phyloP scores from a whole-genome alignment of 53 echinoderm and acorn worm genomes.

The Holothuria scabra region DNA sequence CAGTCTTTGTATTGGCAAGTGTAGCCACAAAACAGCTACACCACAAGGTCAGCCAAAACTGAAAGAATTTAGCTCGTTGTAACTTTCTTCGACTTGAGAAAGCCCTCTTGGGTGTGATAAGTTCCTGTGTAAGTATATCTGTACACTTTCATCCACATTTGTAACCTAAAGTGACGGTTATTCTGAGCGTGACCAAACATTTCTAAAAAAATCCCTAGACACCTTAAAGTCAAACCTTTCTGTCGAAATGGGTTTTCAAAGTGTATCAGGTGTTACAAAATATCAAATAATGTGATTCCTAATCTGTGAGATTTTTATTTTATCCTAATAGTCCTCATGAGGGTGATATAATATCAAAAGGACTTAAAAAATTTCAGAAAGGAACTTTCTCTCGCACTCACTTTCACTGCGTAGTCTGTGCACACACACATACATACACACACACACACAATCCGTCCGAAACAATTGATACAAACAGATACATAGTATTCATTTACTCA shows the following conservation, averaged over 20 bases:
- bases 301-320: no score
- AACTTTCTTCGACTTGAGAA: background rate
- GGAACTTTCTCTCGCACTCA: no score
- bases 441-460: no score
- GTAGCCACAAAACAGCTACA: background rate
- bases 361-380: no score
- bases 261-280: conserved; percentile 31
- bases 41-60: background rate
- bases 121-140: background rate
- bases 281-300: background rate
- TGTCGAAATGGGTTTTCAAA: conserved; percentile 2
- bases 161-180: conserved; percentile 1
- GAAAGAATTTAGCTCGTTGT: background rate
- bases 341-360: no score
- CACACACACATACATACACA: no score
- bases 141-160: no score
- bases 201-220: conserved; percentile 10
- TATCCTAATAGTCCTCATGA: no score
- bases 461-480: no score
- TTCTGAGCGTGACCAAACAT: background rate
- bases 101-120: conserved; percentile 7
- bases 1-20: no score
- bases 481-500: no score
- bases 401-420: no score
- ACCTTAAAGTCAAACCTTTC: conserved; percentile 1